These are phyloP conservation scores for Emydoidea blandingii DNA, from an alignment of 2,797 vertebrate species.

Conservation along the genomic window DNA sequence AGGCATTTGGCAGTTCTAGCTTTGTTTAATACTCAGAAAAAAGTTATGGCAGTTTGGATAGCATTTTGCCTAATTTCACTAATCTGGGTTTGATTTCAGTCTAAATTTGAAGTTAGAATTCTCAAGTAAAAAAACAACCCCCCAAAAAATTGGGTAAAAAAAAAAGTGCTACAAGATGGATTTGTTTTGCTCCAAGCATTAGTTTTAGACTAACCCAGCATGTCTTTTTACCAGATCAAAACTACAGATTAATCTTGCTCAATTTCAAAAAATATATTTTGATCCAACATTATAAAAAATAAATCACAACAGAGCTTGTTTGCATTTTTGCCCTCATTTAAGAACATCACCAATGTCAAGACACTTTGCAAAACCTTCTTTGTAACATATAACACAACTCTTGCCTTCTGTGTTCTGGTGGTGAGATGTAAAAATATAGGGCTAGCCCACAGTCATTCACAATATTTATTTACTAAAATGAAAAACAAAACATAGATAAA, in stretches of 20 bases:
- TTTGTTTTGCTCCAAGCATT: background rate
- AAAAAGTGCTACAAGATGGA: background rate
- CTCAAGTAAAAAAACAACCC: background rate
- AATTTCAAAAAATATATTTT: conserved; percentile 31
- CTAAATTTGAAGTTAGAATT: background rate
- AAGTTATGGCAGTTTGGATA: background rate
- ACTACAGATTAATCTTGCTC: conserved; percentile 16
- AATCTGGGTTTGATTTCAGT: background rate
- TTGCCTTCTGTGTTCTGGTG: conserved; percentile 24
- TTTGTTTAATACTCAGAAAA: background rate
- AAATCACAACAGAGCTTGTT: background rate
- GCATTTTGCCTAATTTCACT: background rate
- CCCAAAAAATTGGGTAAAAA: background rate
- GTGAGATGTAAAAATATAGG: conserved; percentile 29
- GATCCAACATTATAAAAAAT: background rate
- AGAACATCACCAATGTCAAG: background rate
- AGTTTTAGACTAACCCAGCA: background rate
- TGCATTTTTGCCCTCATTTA: background rate
- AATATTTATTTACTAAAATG: conserved; percentile 5
- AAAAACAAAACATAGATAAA: conserved; percentile 27
- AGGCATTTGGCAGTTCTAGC: background rate
- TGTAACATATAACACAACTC: background rate
- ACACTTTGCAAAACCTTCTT: background rate
- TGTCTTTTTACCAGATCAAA: conserved; percentile 19
- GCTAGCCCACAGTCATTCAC: conserved; percentile 8